Evolutionary conservation across 2,113 vertebrate genomes (phyloP), one percentile per base, ranked within the genome.

Genomic region (Elanoides forficatus): DNA sequence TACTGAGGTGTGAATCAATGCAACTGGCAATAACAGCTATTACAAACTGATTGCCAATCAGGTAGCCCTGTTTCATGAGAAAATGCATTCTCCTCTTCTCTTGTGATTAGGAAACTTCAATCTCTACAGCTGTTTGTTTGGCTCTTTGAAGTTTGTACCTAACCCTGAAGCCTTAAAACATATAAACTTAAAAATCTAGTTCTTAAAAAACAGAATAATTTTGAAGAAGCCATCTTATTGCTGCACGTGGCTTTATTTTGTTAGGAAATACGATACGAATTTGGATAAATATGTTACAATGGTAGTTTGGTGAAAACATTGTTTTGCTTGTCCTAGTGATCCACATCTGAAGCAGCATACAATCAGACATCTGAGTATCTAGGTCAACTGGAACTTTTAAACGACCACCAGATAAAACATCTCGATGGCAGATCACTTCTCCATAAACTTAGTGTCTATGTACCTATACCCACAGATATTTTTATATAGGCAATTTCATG

Each of bases 191-290:
- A 81, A 55, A 84, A 78, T 36, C 9, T 4, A 83, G 8, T 68
- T 67, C 45, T 78, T 74, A 7, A 81, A 81, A 85, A 83, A 1
- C 2, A 73, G 42, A 78, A 14, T 14, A 0, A 36, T 32, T 26
- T 83, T 56, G 22, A 90, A 70, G 30, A 76, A 81, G 58, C 9
- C 15, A n/a, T 17, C 36, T 80, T 66, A 83, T 2, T 70, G 32
- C 52, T 86, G 27, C 23, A 68, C 0, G 0, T 21, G 12, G 13
- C 11, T 88, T 89, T 62, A 42, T 55, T 66, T 73, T 55, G 32
- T 87, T 76, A 66, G 83, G 52, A 86, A 90, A 55, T 22, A 66
- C 0, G 0, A 52, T 2, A 38, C 0, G 0, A 70, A 62, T 70
- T 68, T 55, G 36, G 48, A 50, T n/a, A 62, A 86, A n/a, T 27